Evolutionary conservation across 1,140 invertebrate genomes (phyloP).

Genomic region (Drosophila dunni): DNA sequence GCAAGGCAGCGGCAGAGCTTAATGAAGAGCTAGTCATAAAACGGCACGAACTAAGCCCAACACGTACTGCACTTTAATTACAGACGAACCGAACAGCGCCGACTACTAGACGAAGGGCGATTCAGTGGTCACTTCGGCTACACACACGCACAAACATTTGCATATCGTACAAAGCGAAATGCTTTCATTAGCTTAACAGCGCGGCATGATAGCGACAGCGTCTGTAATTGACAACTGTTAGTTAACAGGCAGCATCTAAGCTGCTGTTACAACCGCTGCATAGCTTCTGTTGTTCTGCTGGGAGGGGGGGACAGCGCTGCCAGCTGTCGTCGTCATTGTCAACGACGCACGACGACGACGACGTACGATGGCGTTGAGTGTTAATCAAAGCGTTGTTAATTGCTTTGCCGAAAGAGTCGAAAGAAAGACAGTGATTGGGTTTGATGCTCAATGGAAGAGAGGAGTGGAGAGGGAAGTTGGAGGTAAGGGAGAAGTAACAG

Average conservation of each 20-base stretch:
- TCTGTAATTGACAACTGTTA: conserved; percentile 78
- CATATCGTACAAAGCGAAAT: conserved; percentile 25
- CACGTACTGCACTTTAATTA: conserved; percentile 75
- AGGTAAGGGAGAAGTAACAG: not conserved
- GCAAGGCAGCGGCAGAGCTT: conserved; percentile 27
- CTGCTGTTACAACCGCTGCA: conserved; percentile 6
- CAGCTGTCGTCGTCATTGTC: conserved; percentile 77
- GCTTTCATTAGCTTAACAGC: conserved; percentile 66
- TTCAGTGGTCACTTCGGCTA: conserved; percentile 24
- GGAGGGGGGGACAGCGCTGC: not conserved
- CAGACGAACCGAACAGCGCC: conserved; percentile 27
- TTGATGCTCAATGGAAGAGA: not conserved
- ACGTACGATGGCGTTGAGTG: conserved; percentile 54
- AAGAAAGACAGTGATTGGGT: conserved; percentile 73
- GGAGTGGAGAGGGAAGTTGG: not conserved
- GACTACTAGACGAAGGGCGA: conserved; percentile 11
- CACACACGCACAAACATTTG: conserved; percentile 5
- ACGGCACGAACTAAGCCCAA: conserved; percentile 50
- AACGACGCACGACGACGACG: conserved; percentile 38
- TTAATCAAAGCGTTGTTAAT: conserved; percentile 83
- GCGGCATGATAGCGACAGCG: conserved; percentile 29
- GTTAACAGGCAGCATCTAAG: conserved; percentile 66
- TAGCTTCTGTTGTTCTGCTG: conserved; percentile 2
- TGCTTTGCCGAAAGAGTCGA: conserved; percentile 73
- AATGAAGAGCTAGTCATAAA: conserved; percentile 57